Percentiles rank a stretch among this genome's conserved stretches.
Conservation (phyloP, 2,888 invertebrate genomes). For the Eupithecia subfuscata region DNA sequence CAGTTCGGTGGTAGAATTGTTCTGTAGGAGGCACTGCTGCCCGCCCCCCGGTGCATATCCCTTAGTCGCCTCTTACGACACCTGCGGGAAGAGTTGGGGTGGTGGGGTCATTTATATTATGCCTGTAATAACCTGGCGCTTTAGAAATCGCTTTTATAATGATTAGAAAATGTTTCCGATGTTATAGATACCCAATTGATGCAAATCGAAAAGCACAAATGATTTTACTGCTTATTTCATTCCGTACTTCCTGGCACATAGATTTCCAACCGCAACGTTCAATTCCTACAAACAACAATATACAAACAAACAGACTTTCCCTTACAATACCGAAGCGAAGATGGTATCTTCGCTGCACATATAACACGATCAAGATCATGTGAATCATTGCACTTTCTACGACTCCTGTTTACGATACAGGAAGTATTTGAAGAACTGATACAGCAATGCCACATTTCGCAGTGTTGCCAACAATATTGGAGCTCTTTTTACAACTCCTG, state of each 20-base stretch:
- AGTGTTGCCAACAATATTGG: neutral
- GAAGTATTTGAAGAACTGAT: conserved; percentile 48
- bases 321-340: conserved; percentile 36
- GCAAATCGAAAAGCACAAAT: neutral
- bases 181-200: neutral
- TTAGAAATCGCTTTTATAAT: neutral
- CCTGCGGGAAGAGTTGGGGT: too few relatives aligned
- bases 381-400: conserved; percentile 56
- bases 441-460: conserved; percentile 35
- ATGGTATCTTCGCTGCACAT: conserved; percentile 35
- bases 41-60: too few relatives aligned
- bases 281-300: conserved; percentile 17
- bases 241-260: conserved; percentile 10
- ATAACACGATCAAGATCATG: conserved; percentile 50
- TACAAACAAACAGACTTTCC: conserved; percentile 41
- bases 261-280: conserved; percentile 14
- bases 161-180: neutral
- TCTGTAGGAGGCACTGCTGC: too few relatives aligned
- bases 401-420: conserved; percentile 49
- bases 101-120: neutral
- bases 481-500: conserved; percentile 52
- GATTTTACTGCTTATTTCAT: neutral
- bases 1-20: too few relatives aligned
- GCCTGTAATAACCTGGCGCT: neutral
- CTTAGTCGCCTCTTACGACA: too few relatives aligned